Base-by-base conservation (phyloP, 2,888 invertebrate species). In the Volucella inanis region DNA sequence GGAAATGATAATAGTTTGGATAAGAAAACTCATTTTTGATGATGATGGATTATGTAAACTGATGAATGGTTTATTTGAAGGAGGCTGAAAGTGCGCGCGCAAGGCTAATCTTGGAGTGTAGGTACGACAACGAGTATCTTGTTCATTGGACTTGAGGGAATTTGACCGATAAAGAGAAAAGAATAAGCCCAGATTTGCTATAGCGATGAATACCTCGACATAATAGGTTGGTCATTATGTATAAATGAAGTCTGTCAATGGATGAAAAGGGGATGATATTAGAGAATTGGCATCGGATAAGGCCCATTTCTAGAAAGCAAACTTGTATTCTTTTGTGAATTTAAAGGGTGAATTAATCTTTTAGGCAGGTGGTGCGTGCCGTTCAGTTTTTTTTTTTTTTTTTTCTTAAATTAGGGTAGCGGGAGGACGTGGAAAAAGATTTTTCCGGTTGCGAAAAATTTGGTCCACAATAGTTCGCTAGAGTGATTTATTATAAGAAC, bases 21-120 rank as follows among this genome's bases (percentile, higher is more conserved):
- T 85, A 85, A 80, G 80, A 76, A 76, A 85, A 85, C 80, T 80
- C 80, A 85, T 85, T 80, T 76, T 71, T 85, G 71, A 85, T 72
- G 84, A 85, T 85, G 80, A 85, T 85, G 80, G 84, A 85, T 85
- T 85, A 85, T 85, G 80, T 85, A 85, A 85, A 75, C 84, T 85
- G 84, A 85, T 80, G 84, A 80, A 85, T 85, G 80, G 80, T 80
- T 71, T 80, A 71, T 80, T 80, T 57, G 76, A 61, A 72, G 74
- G 79, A 79, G 68, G 74, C 79, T 68, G 68, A 50, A 64, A 62
- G 31, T 43, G 12, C 49, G 12, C 49, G 55, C 55, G 38, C 45
- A 39, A 67, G 62, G 57, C 47, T 45, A 62, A 22, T 43, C 67
- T 43, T 18, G 22, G 61, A 38, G 10, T 38, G 49, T 14, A 8